These are phyloP conservation scores for Pseudochromis fuscus DNA, from an alignment of 2,797 vertebrate species.

Conservation along the genomic window DNA sequence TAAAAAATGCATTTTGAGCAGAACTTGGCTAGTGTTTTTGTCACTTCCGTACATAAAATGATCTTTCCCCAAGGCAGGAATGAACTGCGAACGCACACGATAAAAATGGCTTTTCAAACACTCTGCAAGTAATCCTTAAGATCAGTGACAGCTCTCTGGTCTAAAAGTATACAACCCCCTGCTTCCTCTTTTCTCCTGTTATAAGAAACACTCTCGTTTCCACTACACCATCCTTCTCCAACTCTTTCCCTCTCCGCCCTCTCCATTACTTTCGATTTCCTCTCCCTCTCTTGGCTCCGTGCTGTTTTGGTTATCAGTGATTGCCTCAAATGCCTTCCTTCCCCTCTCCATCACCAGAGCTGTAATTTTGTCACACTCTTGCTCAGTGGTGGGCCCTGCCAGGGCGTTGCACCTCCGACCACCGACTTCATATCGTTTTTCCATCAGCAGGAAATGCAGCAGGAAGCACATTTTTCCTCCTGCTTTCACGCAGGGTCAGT, in stretches of 20 bases:
- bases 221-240: not conserved
- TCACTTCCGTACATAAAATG: not conserved
- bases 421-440: conserved; percentile 41
- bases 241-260: conserved; percentile 29
- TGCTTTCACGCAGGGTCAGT: conserved; percentile 38
- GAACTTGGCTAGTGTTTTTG: not conserved
- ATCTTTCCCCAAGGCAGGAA: not conserved
- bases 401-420: conserved; percentile 40
- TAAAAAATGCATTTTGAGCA: not conserved
- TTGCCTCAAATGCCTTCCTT: conserved; percentile 69
- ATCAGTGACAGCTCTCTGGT: conserved; percentile 25
- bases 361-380: conserved; percentile 65
- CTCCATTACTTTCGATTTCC: conserved; percentile 60
- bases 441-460: conserved; percentile 54
- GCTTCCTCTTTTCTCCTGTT: conserved; percentile 18
- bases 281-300: conserved; percentile 48
- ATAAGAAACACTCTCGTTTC: conserved; percentile 35
- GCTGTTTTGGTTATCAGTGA: conserved; percentile 72
- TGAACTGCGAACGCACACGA: conserved; percentile 15
- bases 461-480: conserved; percentile 55
- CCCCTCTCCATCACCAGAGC: conserved; percentile 58
- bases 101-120: conserved; percentile 16
- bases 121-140: conserved; percentile 1
- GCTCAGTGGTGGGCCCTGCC: conserved; percentile 31
- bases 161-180: not conserved